Percentiles rank a stretch among this genome's conserved stretches.
Conservation (phyloP, 2,888 invertebrate genomes). For the Eurois occulta region DNA sequence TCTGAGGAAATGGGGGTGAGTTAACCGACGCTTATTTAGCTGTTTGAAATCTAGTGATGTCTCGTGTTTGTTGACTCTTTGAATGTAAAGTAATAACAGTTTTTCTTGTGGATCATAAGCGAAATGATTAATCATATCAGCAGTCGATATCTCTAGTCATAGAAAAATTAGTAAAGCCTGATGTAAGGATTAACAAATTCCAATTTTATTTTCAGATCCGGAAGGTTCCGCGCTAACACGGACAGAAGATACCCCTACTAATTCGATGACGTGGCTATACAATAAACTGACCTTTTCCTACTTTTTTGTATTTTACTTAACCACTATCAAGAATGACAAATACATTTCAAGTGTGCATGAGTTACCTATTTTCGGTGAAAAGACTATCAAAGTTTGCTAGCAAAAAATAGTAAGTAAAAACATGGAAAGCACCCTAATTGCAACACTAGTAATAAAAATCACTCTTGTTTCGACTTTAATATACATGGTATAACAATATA, state of each 20-base stretch:
- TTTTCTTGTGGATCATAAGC: not conserved
- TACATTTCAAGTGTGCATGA: not conserved
- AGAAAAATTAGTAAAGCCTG: conserved; percentile 27
- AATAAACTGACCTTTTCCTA: not conserved
- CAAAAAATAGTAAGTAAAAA: not conserved
- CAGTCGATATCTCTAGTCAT: no score
- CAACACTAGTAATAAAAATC: not conserved
- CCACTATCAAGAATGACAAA: not conserved
- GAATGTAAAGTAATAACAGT: not conserved
- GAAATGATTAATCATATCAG: not conserved
- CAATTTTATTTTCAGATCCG: conserved; percentile 69
- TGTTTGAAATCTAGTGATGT: not conserved
- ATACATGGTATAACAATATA: not conserved
- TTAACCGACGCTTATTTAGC: conserved; percentile 22
- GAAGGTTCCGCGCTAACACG: conserved; percentile 73
- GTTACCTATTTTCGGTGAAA: not conserved
- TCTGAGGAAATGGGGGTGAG: conserved; percentile 76
- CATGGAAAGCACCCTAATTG: not conserved
- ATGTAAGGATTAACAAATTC: not conserved
- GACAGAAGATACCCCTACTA: conserved; percentile 66
- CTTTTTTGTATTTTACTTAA: conserved; percentile 13
- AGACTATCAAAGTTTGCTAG: not conserved
- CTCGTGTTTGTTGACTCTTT: not conserved
- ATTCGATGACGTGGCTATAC: conserved; percentile 62
- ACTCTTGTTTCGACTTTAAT: not conserved